A percentile compares a stretch with the other conserved stretches of the same genome.
These are phyloP conservation scores for Paralvinella palmiformis DNA, from an alignment of 1,140 invertebrate genomes.

Conservation along the genomic window DNA sequence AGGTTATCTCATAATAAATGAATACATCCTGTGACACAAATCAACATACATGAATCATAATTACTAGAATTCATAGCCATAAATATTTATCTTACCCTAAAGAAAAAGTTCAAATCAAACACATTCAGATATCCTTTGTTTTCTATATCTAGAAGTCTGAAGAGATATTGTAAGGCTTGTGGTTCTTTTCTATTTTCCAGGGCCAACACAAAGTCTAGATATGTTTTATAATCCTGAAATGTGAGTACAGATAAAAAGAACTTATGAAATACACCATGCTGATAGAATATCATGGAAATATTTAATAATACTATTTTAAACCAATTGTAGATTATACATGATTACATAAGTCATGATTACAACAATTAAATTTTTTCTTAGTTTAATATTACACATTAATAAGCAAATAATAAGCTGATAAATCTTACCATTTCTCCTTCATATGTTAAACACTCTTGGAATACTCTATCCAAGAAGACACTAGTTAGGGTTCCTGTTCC, in stretches of 20 bases:
- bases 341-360: too few relatives aligned
- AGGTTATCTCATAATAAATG: too few relatives aligned
- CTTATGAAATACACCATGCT: too few relatives aligned
- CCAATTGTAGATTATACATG: too few relatives aligned
- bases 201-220: slow-evolving; percentile 88
- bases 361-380: too few relatives aligned
- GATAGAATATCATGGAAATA: too few relatives aligned
- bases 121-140: slow-evolving; percentile 79
- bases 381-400: too few relatives aligned
- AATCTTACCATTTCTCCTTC: slow-evolving; percentile 77
- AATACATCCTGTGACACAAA: too few relatives aligned
- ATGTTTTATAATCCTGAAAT: slow-evolving; percentile 84
- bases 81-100: slow-evolving; percentile 59
- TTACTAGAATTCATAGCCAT: neutral
- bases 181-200: slow-evolving; percentile 88
- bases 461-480: slow-evolving; percentile 86
- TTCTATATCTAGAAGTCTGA: slow-evolving; percentile 86
- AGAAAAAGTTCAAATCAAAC: slow-evolving; percentile 89
- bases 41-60: slow-evolving; percentile 10
- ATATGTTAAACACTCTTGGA: slow-evolving; percentile 91
- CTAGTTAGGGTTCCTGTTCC: slow-evolving; percentile 85
- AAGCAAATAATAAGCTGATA: slow-evolving; percentile 14
- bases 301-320: too few relatives aligned
- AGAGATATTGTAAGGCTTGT: slow-evolving; percentile 85
- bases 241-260: slow-evolving; percentile 16